These are phyloP conservation scores for Lipophrys pholis DNA, from an alignment of 2,113 vertebrate species.

Conservation along the genomic window DNA sequence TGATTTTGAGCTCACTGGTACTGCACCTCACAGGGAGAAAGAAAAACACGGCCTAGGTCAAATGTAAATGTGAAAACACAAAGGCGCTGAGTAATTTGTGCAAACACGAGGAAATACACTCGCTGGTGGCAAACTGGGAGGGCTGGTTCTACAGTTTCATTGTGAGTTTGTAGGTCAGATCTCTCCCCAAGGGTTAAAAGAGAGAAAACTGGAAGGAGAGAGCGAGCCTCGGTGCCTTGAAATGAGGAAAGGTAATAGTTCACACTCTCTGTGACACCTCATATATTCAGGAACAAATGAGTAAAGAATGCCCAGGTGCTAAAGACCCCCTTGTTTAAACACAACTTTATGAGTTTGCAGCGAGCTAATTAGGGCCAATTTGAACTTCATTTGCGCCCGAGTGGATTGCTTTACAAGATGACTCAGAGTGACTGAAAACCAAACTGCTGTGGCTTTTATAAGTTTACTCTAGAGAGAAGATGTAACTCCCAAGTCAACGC, in stretches of 20 bases:
- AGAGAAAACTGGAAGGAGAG: slow-evolving; percentile 28
- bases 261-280: slow-evolving; percentile 18
- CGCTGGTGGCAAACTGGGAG: slow-evolving; percentile 43
- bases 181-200: slow-evolving; percentile 45
- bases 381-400: slow-evolving; percentile 29
- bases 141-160: slow-evolving; percentile 61
- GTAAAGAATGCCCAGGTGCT: slow-evolving; percentile 11
- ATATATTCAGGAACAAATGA: slow-evolving; percentile 4
- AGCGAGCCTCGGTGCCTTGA: not conserved
- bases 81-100: slow-evolving; percentile 23
- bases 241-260: slow-evolving; percentile 22
- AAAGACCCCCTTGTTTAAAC: slow-evolving; percentile 23
- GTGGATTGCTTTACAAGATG: slow-evolving; percentile 19
- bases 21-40: not conserved
- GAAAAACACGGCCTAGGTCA: not conserved
- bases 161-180: slow-evolving; percentile 59
- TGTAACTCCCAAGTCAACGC: not conserved
- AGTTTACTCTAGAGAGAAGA: not conserved
- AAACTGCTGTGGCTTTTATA: not conserved
- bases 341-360: slow-evolving; percentile 28
- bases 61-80: not conserved
- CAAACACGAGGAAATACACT: slow-evolving; percentile 5
- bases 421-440: slow-evolving; percentile 14
- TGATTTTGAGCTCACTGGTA: slow-evolving; percentile 1
- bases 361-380: slow-evolving; percentile 39